Evolutionary conservation across 2,888 invertebrate species (phyloP).

Genomic region (Argyresthia albistria): DNA sequence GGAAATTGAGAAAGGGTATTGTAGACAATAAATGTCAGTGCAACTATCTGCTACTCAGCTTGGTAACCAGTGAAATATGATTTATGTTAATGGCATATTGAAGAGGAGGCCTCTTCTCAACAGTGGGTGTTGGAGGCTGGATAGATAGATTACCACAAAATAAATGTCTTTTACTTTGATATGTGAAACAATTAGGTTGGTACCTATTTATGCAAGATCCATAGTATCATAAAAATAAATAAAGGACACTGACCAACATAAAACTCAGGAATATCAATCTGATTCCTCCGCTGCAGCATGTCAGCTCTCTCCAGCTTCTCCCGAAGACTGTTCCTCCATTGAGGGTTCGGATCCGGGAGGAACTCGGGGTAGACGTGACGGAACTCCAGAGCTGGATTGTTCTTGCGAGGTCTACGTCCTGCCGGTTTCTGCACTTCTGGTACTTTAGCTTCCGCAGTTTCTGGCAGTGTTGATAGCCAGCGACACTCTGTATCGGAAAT

Average conservation of each 20-base stretch:
- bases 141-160: too few species aligned
- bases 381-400: slow-evolving; percentile 62
- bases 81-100: too few species aligned
- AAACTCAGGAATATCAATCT: slow-evolving; percentile 96
- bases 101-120: too few species aligned
- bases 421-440: slow-evolving; percentile 20
- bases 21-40: not conserved
- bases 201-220: too few species aligned
- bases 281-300: slow-evolving; percentile 87
- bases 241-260: slow-evolving; percentile 85
- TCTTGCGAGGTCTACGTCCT: slow-evolving; percentile 10
- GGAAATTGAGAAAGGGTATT: slow-evolving; percentile 17
- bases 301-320: slow-evolving; percentile 94
- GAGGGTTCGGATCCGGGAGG: slow-evolving; percentile 86
- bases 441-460: slow-evolving; percentile 19
- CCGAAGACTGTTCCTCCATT: slow-evolving; percentile 82
- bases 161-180: too few species aligned
- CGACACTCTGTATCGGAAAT: slow-evolving; percentile 35
- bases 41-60: too few species aligned
- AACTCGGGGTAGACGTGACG: slow-evolving; percentile 92
- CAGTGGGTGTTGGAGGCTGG: too few species aligned
- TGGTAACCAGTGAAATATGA: too few species aligned
- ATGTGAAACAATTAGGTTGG: too few species aligned
- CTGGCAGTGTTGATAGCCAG: slow-evolving; percentile 37
- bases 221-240: too few species aligned